Base-by-base conservation (phyloP, 2,113 vertebrate genomes). In the Pollimyrus isidori region DNA sequence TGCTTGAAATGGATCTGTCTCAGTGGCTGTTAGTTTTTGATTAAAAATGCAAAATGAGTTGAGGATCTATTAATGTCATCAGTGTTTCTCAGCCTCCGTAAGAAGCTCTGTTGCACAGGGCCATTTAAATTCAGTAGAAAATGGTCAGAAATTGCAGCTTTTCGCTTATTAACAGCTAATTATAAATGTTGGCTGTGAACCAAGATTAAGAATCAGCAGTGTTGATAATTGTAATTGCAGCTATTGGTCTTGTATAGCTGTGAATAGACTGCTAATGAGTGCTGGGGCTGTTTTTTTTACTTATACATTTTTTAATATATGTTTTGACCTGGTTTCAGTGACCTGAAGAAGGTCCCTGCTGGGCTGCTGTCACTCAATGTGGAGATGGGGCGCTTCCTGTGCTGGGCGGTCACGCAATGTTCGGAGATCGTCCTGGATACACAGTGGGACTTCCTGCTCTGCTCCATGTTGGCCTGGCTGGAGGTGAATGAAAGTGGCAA, bases 391-490 rank as follows among this genome's bases (percentile, higher is more conserved):
- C 96, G 96, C 50, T 98, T 97, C 91, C 93, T 99, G 80, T 96
- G 96, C 88, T 94, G 97, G 91, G 90, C 98, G 93, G 94, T 98
- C 92, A 94, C 94, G 85, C 94, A 93, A 88, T 93, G 94, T 19
- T 92, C 95, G 0, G 89, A 92, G 52, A 92, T 96, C 84, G 93
- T 99, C 73, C 91, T 93, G 0, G 95, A 95, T 89, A 93, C 83
- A 0, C 98, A 99, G 80, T 99, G 98, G 98, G 98, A 99, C 93
- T 99, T 99, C 53, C 89, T 99, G 90, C 95, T 99, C 94, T 99
- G 98, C 91, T 97, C 97, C 45, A 97, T 98, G 97, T 92, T 99
- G 91, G 95, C 97, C 35, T 99, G 98, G 98, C 90, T 99, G 91
- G 97, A 99, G 97, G 98, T 99, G 93, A 95, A 88, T 87, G 30